Evolutionary conservation across 1,140 invertebrate genomes (phyloP).

Genomic region (Drosophila melanogaster): Release_6_plus_ISO1_MT NC_004354.4:9519001-9519500

Average conservation of each 20-base stretch:
- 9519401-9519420: constrained; percentile 62
- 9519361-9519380: constrained; percentile 69
- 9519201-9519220: constrained; percentile 5
- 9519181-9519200: constrained; percentile 27
- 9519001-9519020: constrained; percentile 27
- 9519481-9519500: constrained; percentile 65
- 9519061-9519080: constrained; percentile 19
- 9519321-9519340: constrained; percentile 54
- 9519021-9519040: constrained; percentile 1
- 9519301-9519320: neutral
- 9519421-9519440: constrained; percentile 25
- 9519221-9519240: constrained; percentile 9
- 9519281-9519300: neutral
- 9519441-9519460: constrained; percentile 29
- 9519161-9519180: constrained; percentile 46
- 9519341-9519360: constrained; percentile 35
- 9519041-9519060: constrained; percentile 7
- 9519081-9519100: neutral
- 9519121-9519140: constrained; percentile 78
- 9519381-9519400: constrained; percentile 80
- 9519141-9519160: constrained; percentile 73
- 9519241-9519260: constrained; percentile 34
- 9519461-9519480: constrained; percentile 56
- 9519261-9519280: constrained; percentile 34
- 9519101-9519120: constrained; percentile 59